Evolutionary conservation across 64 coral and sea anemone species (phyloP).

Genomic region (Pocillopora damicornis): DNA sequence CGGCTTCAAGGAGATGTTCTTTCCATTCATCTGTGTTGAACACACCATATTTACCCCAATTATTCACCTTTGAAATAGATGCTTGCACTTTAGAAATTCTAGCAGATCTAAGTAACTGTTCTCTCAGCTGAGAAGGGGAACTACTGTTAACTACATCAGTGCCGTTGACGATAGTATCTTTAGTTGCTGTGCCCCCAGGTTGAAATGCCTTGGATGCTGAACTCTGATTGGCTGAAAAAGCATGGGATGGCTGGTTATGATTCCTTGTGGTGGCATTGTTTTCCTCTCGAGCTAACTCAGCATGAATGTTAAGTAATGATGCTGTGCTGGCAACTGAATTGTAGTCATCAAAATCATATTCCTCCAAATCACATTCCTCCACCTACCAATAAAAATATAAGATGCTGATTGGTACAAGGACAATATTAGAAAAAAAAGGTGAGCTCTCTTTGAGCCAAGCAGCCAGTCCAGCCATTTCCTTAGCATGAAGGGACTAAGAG

Average conservation of each 20-base stretch:
- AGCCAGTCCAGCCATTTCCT: too few relatives aligned
- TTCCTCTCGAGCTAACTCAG: constrained; percentile 43
- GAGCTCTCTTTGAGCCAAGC: too few relatives aligned
- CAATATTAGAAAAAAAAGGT: too few relatives aligned
- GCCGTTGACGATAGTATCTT: constrained; percentile 9
- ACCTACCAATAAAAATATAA: background rate
- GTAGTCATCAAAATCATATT: constrained; percentile 95
- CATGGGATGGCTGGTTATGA: background rate
- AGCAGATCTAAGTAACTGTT: constrained; percentile 16
- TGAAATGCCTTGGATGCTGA: background rate
- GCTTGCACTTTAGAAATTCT: constrained; percentile 46
- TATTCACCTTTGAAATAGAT: constrained; percentile 66
- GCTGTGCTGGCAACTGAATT: constrained; percentile 87
- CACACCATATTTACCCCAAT: constrained; percentile 57
- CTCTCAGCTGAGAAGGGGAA: background rate
- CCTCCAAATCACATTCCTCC: constrained; percentile 56
- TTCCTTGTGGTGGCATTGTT: constrained; percentile 28
- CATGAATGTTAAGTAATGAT: constrained; percentile 60
- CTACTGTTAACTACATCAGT: background rate
- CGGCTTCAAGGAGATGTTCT: constrained; percentile 43
- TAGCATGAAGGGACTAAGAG: too few relatives aligned
- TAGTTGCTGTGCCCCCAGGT: background rate
- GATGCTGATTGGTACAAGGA: background rate
- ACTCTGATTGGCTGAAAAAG: background rate
- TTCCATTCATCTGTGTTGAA: constrained; percentile 30